Evolutionary conservation across 2,113 vertebrate genomes (phyloP).

Genomic region (Pluvialis apricaria): DNA sequence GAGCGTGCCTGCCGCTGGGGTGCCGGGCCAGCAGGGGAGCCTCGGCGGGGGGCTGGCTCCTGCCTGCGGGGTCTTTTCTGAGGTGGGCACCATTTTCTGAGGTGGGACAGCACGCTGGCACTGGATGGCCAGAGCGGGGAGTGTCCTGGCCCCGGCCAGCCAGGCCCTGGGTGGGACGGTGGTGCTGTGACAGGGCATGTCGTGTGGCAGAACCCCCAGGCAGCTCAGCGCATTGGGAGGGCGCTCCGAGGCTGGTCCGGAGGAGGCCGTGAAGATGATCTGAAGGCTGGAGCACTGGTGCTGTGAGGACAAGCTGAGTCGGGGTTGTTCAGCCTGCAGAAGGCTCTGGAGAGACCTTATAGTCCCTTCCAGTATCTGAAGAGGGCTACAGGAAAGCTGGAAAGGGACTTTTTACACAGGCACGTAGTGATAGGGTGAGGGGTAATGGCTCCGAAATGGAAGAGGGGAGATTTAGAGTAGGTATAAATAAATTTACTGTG

Average conservation of each 20-base stretch:
- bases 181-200: not conserved
- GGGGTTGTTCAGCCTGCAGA: not conserved
- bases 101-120: not conserved
- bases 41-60: not conserved
- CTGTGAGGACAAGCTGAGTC: not conserved
- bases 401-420: not conserved
- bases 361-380: not conserved
- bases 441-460: not conserved
- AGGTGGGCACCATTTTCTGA: not conserved
- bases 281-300: not conserved
- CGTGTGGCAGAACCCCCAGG: too few species aligned
- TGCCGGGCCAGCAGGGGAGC: not conserved
- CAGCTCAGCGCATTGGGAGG: not conserved
- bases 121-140: not conserved
- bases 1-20: not conserved
- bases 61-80: not conserved
- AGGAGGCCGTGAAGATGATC: not conserved
- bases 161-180: not conserved
- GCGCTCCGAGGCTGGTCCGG: not conserved
- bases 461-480: not conserved
- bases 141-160: not conserved
- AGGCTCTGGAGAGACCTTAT: not conserved
- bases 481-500: too few species aligned
- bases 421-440: not conserved
- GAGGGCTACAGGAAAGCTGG: not conserved